Evolutionary conservation across 2,888 invertebrate genomes (phyloP), one percentile per base, ranked within the genome.

Genomic region (Polia nebulosa): DNA sequence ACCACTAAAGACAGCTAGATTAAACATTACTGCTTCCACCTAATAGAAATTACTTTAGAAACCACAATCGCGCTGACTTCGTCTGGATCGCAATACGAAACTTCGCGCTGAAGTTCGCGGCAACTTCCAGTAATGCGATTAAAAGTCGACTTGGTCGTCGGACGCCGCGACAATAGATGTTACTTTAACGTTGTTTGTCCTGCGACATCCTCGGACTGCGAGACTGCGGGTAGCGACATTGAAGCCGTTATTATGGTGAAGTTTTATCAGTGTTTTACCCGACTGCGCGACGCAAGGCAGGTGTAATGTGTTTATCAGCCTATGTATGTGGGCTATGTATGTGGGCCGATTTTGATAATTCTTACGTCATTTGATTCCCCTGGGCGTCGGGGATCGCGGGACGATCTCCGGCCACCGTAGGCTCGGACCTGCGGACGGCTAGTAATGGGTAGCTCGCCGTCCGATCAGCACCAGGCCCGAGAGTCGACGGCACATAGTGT

Each of bases 161-260:
- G 83, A 72, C 86, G 83, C 83, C 82, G 81, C 88, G 83, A 88
- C 89, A 90, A 91, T 91, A 87, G 90, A 89, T 90, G 90, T 88
- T 86, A 90, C 89, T 91, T 90, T 89, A 89, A 89, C 90, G 85
- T 89, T 89, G 90, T 90, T 90, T 90, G 82, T 83, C 82, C 85
- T 83, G 72, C 73, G 64, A 82, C 82, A 81, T 76, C 72, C 59
- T 55, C 56, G 55, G 71, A 57, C 73, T 71, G 56, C 59, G 72
- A 74, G 59, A 56, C 72, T 76, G 55, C 59, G 72, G 73, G 53
- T 71, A 75, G 53, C 59, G 72, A 75, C 70, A 74, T 81, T 82
- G 81, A 81, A 41, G 76, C 80, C 59, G 60, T 67, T 80, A 80
- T 80, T 78, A 81, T 73, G 62, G 45, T 67, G 66, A 81, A 81